Evolutionary conservation across 2,797 vertebrate species (phyloP).

Genomic region (Coilia nasus): DNA sequence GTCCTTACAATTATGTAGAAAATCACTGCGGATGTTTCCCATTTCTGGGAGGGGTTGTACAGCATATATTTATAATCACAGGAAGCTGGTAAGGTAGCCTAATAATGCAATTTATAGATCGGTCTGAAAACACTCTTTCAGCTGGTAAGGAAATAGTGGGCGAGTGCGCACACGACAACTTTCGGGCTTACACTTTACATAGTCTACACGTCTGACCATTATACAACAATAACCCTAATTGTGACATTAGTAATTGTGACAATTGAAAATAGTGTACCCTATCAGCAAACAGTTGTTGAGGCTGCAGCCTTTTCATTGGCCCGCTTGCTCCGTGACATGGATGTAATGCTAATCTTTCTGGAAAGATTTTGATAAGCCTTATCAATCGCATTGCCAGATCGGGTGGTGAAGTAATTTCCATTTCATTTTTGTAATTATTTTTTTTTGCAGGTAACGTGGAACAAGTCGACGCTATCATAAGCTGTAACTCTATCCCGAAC

Average conservation of each 20-base stretch:
- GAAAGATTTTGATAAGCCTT: not conserved
- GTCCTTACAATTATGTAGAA: constrained; percentile 62
- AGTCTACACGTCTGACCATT: not conserved
- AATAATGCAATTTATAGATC: constrained; percentile 19
- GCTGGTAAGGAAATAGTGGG: not conserved
- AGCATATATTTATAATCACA: constrained; percentile 62
- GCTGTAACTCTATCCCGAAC: constrained; percentile 69
- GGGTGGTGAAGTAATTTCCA: not conserved
- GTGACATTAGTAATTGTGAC: not conserved
- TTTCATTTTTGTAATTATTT: not conserved
- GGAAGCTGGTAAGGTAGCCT: not conserved
- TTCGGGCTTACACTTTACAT: not conserved
- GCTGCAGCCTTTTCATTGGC: not conserved
- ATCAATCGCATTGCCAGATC: not conserved
- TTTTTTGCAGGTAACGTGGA: constrained; percentile 49
- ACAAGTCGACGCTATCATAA: constrained; percentile 48
- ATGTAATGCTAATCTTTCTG: not conserved
- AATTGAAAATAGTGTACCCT: not conserved
- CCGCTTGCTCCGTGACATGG: not conserved
- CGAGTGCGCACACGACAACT: not conserved
- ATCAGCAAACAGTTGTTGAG: not conserved
- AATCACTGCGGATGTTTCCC: constrained; percentile 59
- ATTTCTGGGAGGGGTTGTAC: constrained; percentile 42
- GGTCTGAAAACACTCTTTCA: not conserved
- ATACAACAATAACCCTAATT: not conserved